phyloP scores from a whole-genome alignment of 1,140 invertebrate genomes.

The Drosophila chauvacae region DNA sequence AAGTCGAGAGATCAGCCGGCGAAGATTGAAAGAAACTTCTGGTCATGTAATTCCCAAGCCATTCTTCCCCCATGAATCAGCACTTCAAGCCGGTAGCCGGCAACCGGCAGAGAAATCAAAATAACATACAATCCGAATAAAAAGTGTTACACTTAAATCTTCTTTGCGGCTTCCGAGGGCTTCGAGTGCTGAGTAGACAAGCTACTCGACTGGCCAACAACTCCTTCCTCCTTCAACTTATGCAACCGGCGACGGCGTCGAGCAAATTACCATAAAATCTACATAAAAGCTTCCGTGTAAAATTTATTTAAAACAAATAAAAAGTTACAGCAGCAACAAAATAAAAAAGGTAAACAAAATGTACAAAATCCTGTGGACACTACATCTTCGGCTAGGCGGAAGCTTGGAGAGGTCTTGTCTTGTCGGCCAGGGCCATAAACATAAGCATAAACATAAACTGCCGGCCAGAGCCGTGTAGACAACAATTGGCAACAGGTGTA shows the following conservation, averaged over 20 bases:
- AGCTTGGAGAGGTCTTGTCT: conserved; percentile 49
- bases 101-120: conserved; percentile 22
- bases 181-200: conserved; percentile 38
- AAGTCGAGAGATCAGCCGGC: conserved; percentile 30
- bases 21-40: conserved; percentile 51
- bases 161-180: conserved; percentile 25
- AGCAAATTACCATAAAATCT: conserved; percentile 80
- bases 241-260: conserved; percentile 31
- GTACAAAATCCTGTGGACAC: conserved; percentile 59
- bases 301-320: conserved; percentile 83
- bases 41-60: conserved; percentile 56
- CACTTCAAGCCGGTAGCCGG: conserved; percentile 10
- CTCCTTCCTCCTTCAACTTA: conserved; percentile 28
- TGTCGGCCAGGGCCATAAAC: conserved; percentile 66
- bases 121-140: conserved; percentile 36
- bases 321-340: conserved; percentile 34
- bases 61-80: conserved; percentile 66
- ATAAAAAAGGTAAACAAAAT: conserved; percentile 35
- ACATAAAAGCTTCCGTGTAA: conserved; percentile 80
- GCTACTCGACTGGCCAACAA: conserved; percentile 39
- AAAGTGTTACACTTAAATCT: conserved; percentile 61
- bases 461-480: conserved; percentile 30
- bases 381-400: conserved; percentile 62
- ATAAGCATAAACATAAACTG: conserved; percentile 74
- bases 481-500: conserved; percentile 82